Base-by-base conservation (phyloP, 1,140 invertebrate species). In the Drosophila seguyi region DNA sequence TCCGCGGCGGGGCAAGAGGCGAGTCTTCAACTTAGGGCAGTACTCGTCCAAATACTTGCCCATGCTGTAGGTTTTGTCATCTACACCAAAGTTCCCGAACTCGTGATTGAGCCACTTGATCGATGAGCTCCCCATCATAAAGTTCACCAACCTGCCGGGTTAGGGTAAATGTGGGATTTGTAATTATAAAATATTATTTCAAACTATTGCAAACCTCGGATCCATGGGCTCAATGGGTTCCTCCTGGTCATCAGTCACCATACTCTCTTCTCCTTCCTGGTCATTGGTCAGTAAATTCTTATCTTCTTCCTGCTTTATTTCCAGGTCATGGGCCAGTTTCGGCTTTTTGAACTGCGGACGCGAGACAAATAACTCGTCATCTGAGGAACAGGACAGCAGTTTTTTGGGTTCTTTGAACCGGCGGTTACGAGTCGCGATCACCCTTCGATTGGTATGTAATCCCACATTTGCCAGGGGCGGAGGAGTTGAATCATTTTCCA, bases 31-130 rank as follows among this genome's bases (percentile, higher is more conserved):
- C 10, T 39, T 20, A 0, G 73, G 48, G 8, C 25, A 72, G 22
- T n/a, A 58, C 20, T 56, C 81, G 0, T 10, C 14, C 8, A 80
- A 25, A 8, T 60, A 80, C 22, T 42, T 55, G 27, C 59, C 34
- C 29, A 76, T 29, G 27, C 77, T 65, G 36, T 77, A 88, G 42
- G 47, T n/a, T 10, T 47, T 48, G 1, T 69, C 57, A 16, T 88
- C 73, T n/a, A 84, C 22, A 4, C 60, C 41, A 1, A 81, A 88
- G 8, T 84, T 68, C 0, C 67, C 47, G 25, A 88, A 88, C 65
- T 88, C 84, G 20, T 44, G 69, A 77, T 73, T 84, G 8, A 88
- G 57, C 84, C 84, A 90, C n/a, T 65, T 73, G 20, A 72, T 65
- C 0, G 72, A 68, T 14, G 5, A 63, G 36, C 3, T 50, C 5